A percentile compares a stretch with the other conserved stretches of the same genome.
phyloP scores from a whole-genome alignment of 2,113 vertebrate species.

The Carassius carassius region DNA sequence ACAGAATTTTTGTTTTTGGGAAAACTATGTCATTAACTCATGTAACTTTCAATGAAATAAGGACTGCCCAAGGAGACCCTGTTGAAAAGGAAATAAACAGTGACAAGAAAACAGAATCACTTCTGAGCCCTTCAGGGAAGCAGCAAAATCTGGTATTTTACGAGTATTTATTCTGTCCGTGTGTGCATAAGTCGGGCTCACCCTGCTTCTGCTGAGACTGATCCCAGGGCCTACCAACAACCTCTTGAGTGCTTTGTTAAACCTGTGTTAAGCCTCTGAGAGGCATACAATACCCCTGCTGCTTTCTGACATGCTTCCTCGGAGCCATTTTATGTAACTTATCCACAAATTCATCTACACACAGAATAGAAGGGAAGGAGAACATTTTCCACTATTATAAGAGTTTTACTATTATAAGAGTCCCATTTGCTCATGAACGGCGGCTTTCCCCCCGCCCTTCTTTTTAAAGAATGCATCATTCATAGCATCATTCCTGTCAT shows the following conservation, averaged over 20 bases:
- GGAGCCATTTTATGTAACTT: constrained; percentile 62
- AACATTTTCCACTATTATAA: constrained; percentile 52
- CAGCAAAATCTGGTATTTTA: constrained; percentile 24
- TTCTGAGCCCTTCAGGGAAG: constrained; percentile 21
- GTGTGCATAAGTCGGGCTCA: constrained; percentile 1
- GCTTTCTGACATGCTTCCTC: constrained; percentile 63
- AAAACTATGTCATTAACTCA: not conserved
- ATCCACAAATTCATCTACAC: constrained; percentile 62
- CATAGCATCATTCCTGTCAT: constrained; percentile 64
- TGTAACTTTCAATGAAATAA: not conserved
- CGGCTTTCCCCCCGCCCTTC: constrained; percentile 50
- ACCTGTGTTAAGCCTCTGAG: constrained; percentile 64
- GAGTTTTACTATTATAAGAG: constrained; percentile 52
- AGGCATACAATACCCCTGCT: constrained; percentile 53
- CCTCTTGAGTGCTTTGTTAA: constrained; percentile 65
- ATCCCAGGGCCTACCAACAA: constrained; percentile 63
- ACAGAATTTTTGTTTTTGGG: not conserved
- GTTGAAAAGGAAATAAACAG: constrained; percentile 29
- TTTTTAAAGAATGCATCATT: constrained; percentile 65
- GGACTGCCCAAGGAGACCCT: not conserved
- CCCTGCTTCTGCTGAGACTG: constrained; percentile 27
- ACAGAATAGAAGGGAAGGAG: constrained; percentile 45
- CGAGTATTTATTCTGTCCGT: constrained; percentile 22
- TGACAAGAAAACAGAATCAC: not conserved
- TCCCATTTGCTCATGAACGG: constrained; percentile 60